These are phyloP conservation scores for Drosophila ogumai DNA, from an alignment of 1,140 invertebrate genomes.

Conservation along the genomic window DNA sequence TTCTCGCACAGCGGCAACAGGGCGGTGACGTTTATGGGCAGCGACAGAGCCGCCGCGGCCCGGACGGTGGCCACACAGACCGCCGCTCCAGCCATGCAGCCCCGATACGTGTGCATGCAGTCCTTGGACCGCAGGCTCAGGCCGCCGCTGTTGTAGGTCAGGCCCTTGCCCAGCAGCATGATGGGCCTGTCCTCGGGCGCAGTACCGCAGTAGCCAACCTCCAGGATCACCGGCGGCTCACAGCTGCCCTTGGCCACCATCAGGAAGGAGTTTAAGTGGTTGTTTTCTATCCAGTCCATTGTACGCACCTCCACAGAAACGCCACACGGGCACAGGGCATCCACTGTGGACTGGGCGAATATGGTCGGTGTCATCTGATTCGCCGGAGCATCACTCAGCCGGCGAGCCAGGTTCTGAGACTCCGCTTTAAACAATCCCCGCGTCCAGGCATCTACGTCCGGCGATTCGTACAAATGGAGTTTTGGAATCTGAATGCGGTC, in stretches of 20 bases:
- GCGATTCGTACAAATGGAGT: conserved; percentile 85
- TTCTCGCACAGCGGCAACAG: conserved; percentile 91
- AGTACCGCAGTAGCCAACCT: conserved; percentile 74
- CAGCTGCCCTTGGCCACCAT: conserved; percentile 91
- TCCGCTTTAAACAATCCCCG: conserved; percentile 90
- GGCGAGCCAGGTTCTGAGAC: conserved; percentile 93
- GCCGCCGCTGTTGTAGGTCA: conserved; percentile 88
- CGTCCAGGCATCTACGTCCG: conserved; percentile 88
- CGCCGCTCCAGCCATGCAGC: conserved; percentile 90
- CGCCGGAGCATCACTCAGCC: conserved; percentile 92
- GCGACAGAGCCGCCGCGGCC: conserved; percentile 70
- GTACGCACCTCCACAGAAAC: conserved; percentile 90
- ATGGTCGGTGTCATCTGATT: conserved; percentile 94
- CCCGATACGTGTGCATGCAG: conserved; percentile 94
- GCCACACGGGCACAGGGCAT: conserved; percentile 86
- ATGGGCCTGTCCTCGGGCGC: conserved; percentile 76
- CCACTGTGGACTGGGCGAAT: conserved; percentile 89
- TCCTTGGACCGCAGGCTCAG: conserved; percentile 92
- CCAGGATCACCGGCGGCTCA: conserved; percentile 86
- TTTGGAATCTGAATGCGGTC: conserved; percentile 86
- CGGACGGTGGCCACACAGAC: conserved; percentile 71
- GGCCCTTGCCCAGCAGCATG: conserved; percentile 70
- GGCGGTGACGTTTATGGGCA: conserved; percentile 70
- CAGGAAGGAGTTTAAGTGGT: conserved; percentile 87
- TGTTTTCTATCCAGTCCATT: conserved; percentile 84